Evolutionary conservation across 1,140 invertebrate species (phyloP).

Genomic region (Xylocopa sonorina): DNA sequence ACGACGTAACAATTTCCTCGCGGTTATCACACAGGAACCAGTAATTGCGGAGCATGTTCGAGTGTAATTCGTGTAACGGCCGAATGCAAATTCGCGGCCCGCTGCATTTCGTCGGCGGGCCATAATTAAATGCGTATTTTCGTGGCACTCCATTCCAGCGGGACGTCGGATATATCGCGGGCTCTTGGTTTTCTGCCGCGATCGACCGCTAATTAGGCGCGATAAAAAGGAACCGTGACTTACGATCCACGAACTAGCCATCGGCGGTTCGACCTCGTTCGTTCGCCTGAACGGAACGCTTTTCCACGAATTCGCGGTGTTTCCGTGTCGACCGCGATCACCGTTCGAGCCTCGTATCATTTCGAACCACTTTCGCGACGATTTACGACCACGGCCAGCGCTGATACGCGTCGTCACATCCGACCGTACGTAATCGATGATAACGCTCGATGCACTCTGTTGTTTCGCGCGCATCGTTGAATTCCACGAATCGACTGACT

Average conservation of each 20-base stretch:
- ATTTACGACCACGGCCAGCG: not conserved
- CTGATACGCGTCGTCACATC: conserved; percentile 16
- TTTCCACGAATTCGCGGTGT: conserved; percentile 23
- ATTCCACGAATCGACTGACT: not conserved
- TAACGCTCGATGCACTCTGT: not conserved
- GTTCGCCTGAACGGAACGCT: not conserved
- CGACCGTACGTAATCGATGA: not conserved
- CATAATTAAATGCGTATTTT: conserved; percentile 4
- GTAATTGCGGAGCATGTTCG: not conserved
- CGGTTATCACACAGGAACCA: conserved; percentile 3
- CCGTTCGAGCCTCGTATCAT: conserved; percentile 5
- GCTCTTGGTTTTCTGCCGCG: not conserved
- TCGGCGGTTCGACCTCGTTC: not conserved
- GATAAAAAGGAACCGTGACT: conserved; percentile 1
- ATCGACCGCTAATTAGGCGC: not conserved
- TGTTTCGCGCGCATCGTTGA: not conserved
- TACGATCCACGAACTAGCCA: not conserved
- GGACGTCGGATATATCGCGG: not conserved
- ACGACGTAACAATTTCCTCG: not conserved
- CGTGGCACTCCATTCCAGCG: not conserved
- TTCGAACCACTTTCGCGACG: conserved; percentile 2
- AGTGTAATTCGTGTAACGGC: not conserved
- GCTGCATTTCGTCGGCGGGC: too few relatives aligned
- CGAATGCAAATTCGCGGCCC: not conserved
- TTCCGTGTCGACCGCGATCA: conserved; percentile 19